phyloP scores from a whole-genome alignment of 2,888 invertebrate species.

The Adelognathus sp. region DNA sequence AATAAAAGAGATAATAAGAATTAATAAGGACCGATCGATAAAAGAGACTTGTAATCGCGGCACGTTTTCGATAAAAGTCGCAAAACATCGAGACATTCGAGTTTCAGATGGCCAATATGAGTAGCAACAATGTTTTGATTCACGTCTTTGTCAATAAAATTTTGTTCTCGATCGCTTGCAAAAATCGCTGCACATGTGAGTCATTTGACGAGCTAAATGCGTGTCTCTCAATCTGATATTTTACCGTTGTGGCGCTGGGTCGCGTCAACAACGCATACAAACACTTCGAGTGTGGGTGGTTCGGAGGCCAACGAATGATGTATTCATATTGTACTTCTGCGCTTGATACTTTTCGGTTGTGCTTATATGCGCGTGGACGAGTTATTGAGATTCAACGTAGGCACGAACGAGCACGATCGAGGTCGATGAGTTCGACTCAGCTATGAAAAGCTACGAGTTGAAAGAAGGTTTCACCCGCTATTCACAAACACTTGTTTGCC shows the following conservation, averaged over 20 bases:
- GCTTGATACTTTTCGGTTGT: background rate
- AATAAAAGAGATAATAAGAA: conserved; percentile 24
- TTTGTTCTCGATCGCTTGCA: background rate
- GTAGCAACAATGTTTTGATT: background rate
- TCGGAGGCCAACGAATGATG: conserved; percentile 36
- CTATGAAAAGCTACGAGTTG: background rate
- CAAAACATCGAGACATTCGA: background rate
- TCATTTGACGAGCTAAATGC: conserved; percentile 4
- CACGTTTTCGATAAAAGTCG: background rate
- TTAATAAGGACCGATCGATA: conserved; percentile 5
- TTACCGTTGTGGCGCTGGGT: conserved; percentile 14
- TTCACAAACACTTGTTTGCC: no score
- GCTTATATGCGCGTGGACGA: no score
- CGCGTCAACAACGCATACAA: conserved; percentile 40
- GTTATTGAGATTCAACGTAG: background rate
- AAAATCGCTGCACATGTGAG: background rate
- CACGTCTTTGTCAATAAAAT: background rate
- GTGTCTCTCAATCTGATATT: conserved; percentile 6
- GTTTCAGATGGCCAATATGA: background rate
- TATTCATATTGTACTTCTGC: conserved; percentile 11
- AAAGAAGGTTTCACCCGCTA: no score
- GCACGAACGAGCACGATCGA: background rate
- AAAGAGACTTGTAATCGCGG: conserved; percentile 39
- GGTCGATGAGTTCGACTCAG: background rate
- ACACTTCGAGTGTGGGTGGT: conserved; percentile 34